Base-by-base conservation (phyloP, 1,140 invertebrate species). In the Kradibia gibbosae region DNA sequence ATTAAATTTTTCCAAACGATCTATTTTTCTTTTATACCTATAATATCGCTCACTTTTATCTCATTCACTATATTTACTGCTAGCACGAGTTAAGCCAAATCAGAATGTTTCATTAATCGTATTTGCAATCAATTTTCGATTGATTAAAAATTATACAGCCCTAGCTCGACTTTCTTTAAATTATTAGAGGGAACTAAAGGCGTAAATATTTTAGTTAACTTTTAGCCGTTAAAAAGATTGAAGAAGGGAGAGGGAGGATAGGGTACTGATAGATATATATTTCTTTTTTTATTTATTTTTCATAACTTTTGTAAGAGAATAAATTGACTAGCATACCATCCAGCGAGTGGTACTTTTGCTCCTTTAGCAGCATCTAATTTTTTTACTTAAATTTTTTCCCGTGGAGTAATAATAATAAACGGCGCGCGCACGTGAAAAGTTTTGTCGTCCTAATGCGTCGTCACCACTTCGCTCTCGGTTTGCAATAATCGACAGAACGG, bases 301-400 rank as follows among this genome's bases (percentile, higher is more conserved):
- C 53, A 39, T 75, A 45, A 70, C 60, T 75, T 82, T 82, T 60
- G 77, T 79, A 84, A 81, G 81, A 80, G 80, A 84, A 84, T 78
- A 86, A 88, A 90, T 89, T 90, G 88, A 90, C 88, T 89, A 89
- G 89, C 85, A 88, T 88, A 88, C 85, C 84, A 86, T 82, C 78
- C 77, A 70, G 31, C 72, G 55, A 57, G 75, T 62, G 50, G 74
- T 81, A 71, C 42, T 72, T 81, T 82, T 72, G 75, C 80, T 82
- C 80, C 74, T 77, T 86, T 55, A 70, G 78, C 84, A 82, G 85
- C 78, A 84, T 80, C 76, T 80, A 78, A 84, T 81, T 84, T 84
- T 82, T 85, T 83, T 76, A 82, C 42, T 62, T 31, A 20, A 84
- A 84, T 77, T 72, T 82, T 86, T 78, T 67, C 67, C 62, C 42